These are phyloP conservation scores for Chromis chromis DNA, from an alignment of 2,797 vertebrate genomes.

Conservation along the genomic window DNA sequence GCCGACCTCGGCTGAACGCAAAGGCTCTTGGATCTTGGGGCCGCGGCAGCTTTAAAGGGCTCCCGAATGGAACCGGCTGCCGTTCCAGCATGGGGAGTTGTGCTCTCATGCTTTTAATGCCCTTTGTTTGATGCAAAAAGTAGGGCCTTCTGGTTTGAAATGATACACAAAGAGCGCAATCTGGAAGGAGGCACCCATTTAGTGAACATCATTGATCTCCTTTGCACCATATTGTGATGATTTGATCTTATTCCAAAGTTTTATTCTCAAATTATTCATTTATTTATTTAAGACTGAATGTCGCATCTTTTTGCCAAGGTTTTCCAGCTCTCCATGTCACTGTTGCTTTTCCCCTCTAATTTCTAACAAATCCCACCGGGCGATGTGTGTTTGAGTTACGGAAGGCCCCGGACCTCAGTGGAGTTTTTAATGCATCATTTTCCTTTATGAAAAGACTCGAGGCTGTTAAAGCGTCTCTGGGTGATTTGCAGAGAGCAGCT, in stretches of 20 bases:
- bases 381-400: slow-evolving; percentile 66
- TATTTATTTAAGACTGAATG: slow-evolving; percentile 6
- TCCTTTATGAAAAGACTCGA: slow-evolving; percentile 70
- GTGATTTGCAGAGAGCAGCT: slow-evolving; percentile 77
- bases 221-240: neutral
- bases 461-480: slow-evolving; percentile 71
- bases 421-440: slow-evolving; percentile 74
- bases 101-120: slow-evolving; percentile 34
- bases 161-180: slow-evolving; percentile 26
- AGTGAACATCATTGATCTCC: neutral
- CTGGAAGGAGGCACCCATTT: neutral
- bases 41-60: slow-evolving; percentile 51
- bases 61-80: slow-evolving; percentile 55
- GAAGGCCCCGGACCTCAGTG: slow-evolving; percentile 60
- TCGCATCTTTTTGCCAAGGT: slow-evolving; percentile 1
- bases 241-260: too few species aligned
- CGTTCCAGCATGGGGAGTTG: slow-evolving; percentile 13
- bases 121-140: slow-evolving; percentile 43
- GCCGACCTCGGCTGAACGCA: slow-evolving; percentile 54
- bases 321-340: slow-evolving; percentile 15
- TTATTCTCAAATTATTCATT: neutral
- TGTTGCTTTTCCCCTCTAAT: slow-evolving; percentile 40
- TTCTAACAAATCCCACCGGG: slow-evolving; percentile 62
- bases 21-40: slow-evolving; percentile 47
- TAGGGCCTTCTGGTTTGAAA: slow-evolving; percentile 40